Conservation (phyloP, 2,113 vertebrate species). For the Etia nguti region DNA sequence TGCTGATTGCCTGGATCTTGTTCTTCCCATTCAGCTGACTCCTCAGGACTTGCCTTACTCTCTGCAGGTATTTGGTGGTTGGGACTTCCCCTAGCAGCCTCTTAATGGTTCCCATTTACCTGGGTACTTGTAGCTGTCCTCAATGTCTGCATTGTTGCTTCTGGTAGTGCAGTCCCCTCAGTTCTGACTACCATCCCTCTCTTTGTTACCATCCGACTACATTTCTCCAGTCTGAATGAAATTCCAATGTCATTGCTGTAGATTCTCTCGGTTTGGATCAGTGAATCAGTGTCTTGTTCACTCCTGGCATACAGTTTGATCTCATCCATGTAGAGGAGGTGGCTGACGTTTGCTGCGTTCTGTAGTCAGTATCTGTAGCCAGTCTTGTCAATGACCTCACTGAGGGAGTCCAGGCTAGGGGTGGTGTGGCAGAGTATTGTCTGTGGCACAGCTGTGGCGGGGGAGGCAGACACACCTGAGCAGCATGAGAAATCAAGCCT, state of each 20-base stretch:
- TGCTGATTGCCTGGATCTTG: background rate
- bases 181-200: background rate
- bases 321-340: background rate
- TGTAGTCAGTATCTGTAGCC: background rate
- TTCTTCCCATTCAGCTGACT: background rate
- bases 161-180: background rate
- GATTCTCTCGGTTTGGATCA: background rate
- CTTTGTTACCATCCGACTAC: background rate
- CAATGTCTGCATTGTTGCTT: background rate
- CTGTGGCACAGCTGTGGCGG: background rate
- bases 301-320: background rate
- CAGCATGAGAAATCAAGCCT: background rate
- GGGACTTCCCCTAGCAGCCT: background rate
- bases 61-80: background rate
- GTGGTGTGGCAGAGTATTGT: background rate
- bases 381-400: background rate
- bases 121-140: background rate
- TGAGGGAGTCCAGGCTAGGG: background rate
- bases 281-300: background rate
- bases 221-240: background rate
- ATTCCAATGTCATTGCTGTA: background rate
- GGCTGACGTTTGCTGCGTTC: accelerated
- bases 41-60: background rate
- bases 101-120: background rate
- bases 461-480: background rate